Evolutionary conservation across 2,888 invertebrate species (phyloP), one percentile per base, ranked within the genome.

Genomic region (Trimorus sp.): DNA sequence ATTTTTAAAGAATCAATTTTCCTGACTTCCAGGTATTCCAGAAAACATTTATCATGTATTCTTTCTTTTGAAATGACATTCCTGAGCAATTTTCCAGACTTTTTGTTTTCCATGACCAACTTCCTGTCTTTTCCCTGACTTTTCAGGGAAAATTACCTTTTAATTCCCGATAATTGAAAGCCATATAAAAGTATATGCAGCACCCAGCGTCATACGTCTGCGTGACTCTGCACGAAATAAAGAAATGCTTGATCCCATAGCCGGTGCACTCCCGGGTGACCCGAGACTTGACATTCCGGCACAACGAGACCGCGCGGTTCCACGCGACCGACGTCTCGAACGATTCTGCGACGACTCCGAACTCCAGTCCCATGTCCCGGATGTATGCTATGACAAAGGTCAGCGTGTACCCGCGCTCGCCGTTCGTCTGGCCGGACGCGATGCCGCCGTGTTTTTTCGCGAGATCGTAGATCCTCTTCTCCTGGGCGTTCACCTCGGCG

Each of bases 321-420:
- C 99, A 99, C 0, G 99, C 97, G 1, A 98, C 98, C 0, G 99
- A 99, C 0, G 99, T 99, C 93, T 99, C 99, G 93, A 99, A 99
- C 0, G 99, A 99, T 92, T 99, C 99, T 0, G 98, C 96, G 1
- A 99, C 95, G 15, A 98, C 94, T 84, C 95, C 94, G 91, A 96
- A 97, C 71, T 97, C 96, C 84, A 99, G 93, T 0, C 96, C 99
- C 63, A 99, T 93, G 91, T 99, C 99, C 92, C 99, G 94, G 53
- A 99, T 95, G 90, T 99, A 99, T 9, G 99, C 99, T 84, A 99
- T 99, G 76, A 99, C 98, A 91, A 99, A 99, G 0, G 99, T 99
- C 56, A 99, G 93, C 88, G 97, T 96, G 90, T 99, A 99, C 3
- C 99, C 99, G 49, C 98, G 94, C 91, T 98, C 96, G 0, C 99